phyloP scores from a whole-genome alignment of 2,113 vertebrate species.

The Gymnarchus niloticus region DNA sequence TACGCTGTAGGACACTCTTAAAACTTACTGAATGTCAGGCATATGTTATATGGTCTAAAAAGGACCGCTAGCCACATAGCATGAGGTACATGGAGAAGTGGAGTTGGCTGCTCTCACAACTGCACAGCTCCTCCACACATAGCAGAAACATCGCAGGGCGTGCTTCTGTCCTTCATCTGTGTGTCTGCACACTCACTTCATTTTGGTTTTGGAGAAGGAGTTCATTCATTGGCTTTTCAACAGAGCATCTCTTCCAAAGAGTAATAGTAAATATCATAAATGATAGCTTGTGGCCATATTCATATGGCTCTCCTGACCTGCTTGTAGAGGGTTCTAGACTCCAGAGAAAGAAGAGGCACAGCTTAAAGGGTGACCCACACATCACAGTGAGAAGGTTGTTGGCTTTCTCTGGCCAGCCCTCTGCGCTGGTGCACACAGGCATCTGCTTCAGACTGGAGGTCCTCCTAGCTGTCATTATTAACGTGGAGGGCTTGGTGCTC shows the following conservation, averaged over 20 bases:
- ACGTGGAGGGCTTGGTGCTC: conserved; percentile 24
- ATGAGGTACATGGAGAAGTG: no score
- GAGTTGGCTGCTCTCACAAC: background rate
- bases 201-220: background rate
- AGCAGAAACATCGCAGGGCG: background rate
- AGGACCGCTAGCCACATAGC: background rate
- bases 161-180: background rate
- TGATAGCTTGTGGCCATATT: background rate
- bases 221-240: background rate
- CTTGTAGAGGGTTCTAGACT: background rate
- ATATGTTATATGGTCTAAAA: background rate
- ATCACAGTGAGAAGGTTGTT: background rate
- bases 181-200: background rate
- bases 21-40: background rate
- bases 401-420: background rate
- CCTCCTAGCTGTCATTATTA: conserved; percentile 1
- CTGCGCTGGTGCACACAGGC: background rate
- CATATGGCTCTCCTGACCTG: background rate
- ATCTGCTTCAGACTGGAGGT: background rate
- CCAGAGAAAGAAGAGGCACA: background rate
- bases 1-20: background rate
- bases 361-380: background rate
- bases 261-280: background rate
- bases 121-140: background rate
- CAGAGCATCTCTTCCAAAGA: background rate